A percentile compares a stretch with the other conserved stretches of the same genome.
Evolutionary conservation across 1,140 invertebrate genomes (phyloP).

Genomic region (Halesus radiatus): DNA sequence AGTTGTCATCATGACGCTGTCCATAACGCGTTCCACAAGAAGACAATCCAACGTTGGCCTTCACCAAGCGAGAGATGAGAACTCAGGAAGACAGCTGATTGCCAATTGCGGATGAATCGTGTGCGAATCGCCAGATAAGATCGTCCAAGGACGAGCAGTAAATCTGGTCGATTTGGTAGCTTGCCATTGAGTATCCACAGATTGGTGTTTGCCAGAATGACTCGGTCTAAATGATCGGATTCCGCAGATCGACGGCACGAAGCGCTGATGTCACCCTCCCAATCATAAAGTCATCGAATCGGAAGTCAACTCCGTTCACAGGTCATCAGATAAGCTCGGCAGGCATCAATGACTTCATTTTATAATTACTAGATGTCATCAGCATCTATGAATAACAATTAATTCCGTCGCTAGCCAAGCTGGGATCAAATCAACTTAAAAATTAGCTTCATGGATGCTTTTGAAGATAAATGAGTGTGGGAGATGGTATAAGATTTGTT

Average conservation of each 20-base stretch:
- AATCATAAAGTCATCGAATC: constrained; percentile 9
- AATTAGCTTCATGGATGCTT: not conserved
- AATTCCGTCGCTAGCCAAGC: too few species aligned
- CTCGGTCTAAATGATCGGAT: too few species aligned
- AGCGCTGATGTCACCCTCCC: constrained; percentile 8
- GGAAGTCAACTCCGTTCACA: not conserved
- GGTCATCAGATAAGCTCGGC: constrained; percentile 11
- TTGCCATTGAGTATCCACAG: too few species aligned
- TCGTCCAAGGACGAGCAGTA: too few species aligned
- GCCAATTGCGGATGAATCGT: not conserved
- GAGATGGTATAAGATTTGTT: not conserved
- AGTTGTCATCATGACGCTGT: constrained; percentile 65
- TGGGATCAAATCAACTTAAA: not conserved
- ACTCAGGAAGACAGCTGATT: too few species aligned
- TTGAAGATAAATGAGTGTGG: not conserved
- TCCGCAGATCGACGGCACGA: not conserved
- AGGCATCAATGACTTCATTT: not conserved
- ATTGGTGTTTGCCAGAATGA: too few species aligned
- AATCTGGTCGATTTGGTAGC: too few species aligned
- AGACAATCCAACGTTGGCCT: not conserved
- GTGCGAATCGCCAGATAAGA: too few species aligned
- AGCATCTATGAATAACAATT: not conserved
- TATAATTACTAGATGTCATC: not conserved
- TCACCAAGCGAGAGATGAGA: too few species aligned
- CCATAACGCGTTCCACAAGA: constrained; percentile 61